Base-by-base conservation (phyloP, 2,888 invertebrate genomes). In the Chironomus tentans region DNA sequence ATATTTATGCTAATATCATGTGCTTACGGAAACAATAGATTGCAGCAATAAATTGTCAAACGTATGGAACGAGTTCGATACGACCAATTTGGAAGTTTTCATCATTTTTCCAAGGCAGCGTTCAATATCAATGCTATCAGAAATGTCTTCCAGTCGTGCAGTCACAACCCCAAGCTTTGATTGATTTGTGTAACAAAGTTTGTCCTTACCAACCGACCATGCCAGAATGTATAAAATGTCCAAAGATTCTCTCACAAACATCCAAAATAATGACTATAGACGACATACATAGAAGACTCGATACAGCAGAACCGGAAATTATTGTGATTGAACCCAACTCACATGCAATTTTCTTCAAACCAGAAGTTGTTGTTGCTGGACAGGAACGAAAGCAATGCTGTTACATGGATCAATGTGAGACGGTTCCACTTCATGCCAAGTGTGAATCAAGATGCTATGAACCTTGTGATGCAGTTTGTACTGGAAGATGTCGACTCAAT, bases 361-460 rank as follows among this genome's bases (percentile, higher is more conserved):
- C 73, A 1, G 73, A 73, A 62, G 50, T 73, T 21, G 12, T 73
- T 1, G 74, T 74, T 1, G 18, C 4, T 7, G 74, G 68, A 3
- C 21, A 15, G 1, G 48, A 68, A 68, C n/a, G 72, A 1, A 74
- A 74, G 28, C 69, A 77, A 28, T 77, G 77, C 13, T 77, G 77
- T 61, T 77, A 77, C 12, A 22, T 68, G 56, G 77, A 77, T 28
- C 61, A 77, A 46, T 77, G 77, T 21, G 61, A 13, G 7, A 56
- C 62, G 12, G 56, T 77, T 2, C 73, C 77, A 15, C 13, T 69
- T 22, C 5, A 62, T 21, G 69, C 69, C 1, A 22, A 69, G 2
- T 77, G 77, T 56, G 72, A 73, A 48, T 22, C 73, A 12, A 38
- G 72, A 12, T 77, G 77, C 15, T 73, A 77, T 47, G 77, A 77